Evolutionary conservation across 2,888 invertebrate species (phyloP), one percentile per base, ranked within the genome.

Genomic region (Pheosia gnoma): DNA sequence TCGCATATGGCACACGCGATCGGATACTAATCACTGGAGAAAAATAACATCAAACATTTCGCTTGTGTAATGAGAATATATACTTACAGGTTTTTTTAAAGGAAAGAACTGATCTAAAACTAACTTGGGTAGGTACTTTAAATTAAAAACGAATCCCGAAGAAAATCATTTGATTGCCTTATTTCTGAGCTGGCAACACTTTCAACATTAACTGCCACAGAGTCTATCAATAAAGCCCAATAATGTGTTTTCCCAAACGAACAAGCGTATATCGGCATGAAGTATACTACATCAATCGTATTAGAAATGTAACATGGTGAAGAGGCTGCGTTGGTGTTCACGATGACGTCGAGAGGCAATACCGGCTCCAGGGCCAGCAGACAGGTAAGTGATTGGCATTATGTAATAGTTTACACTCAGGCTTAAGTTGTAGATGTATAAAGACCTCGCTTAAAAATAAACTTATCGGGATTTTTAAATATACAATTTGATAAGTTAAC

Each of bases 321-420:
- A 83, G 82, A 72, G 78, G 58, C 82, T 84, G 78, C 69, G 74
- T 72, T 72, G 64, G 71, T 70, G 68, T 67, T 65, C 69, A 62
- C 72, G 79, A 75, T 73, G 86, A 83, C 88, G 71, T 85, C 72
- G 72, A 90, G 85, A 79, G 81, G 78, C 86, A 89, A 89, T 90
- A 60, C 74, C 68, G 71, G 61, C 76, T 66, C 62, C 75, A 77
- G 70, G 65, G 70, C 64, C 61, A 66, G 65, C 71, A 66, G 66
- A 71, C 71, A 78, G 86, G 89, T 89, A 83, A 85, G 87, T 79
- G 64, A 66, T 72, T 77, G 63, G 59, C 25, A 61, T 57, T 59
- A 36, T 45, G 9, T 55, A 8, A 13, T 25, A 59, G 56, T 55
- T 63, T 25, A 25, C 2, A 25, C 25, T 25, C 2, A 25, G 25